Evolutionary conservation across 2,113 vertebrate genomes (phyloP).

Genomic region (Probosciger aterrimus): DNA sequence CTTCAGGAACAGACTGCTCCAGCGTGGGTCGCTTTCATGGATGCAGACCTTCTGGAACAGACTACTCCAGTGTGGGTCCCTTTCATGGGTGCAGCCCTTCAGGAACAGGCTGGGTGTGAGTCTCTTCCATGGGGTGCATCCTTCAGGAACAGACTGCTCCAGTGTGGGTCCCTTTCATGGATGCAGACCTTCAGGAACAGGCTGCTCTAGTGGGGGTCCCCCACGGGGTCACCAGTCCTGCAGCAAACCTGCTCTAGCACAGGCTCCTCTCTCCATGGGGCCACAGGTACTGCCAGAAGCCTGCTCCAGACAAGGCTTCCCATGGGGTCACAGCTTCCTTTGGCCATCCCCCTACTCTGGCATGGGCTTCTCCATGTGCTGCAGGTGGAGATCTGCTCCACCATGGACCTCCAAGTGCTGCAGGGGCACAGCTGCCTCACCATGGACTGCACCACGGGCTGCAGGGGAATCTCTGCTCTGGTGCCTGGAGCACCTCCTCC

Average conservation of each 20-base stretch:
- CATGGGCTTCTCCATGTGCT: neutral
- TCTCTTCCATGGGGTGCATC: no score
- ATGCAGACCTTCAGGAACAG: neutral
- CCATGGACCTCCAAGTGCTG: neutral
- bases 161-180: neutral
- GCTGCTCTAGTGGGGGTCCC: neutral
- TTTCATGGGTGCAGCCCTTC: no score
- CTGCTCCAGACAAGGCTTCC: neutral
- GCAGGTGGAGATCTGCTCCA: neutral
- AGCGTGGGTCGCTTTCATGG: neutral
- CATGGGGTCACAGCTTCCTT: neutral
- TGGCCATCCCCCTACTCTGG: neutral
- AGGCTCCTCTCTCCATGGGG: neutral
- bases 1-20: neutral
- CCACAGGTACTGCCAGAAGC: neutral
- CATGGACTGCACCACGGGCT: rapidly evolving
- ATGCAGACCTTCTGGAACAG: neutral
- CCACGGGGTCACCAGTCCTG: neutral
- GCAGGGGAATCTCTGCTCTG: neutral
- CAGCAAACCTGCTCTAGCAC: neutral
- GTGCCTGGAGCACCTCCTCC: rapidly evolving
- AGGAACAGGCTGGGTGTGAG: neutral
- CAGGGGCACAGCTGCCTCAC: neutral
- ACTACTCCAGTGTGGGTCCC: neutral
- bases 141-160: neutral